Evolutionary conservation across 2,797 vertebrate species (phyloP), one percentile per base, ranked within the genome.

Genomic region (Crocidura indochinensis): DNA sequence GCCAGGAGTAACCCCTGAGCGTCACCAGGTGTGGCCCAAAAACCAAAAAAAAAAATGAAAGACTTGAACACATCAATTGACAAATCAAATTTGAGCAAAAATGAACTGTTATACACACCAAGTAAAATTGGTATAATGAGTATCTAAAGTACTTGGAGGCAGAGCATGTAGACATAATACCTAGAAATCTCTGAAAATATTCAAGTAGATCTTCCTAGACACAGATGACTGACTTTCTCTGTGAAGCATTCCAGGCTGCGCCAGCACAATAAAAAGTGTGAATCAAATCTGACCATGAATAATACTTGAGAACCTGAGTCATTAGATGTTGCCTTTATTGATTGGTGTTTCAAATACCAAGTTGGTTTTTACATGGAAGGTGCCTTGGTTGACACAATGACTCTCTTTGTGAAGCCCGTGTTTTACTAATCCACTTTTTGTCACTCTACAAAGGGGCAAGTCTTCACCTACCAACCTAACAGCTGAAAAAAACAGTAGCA

Each of bases 321-420:
- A 91, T 14, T 84, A 53, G 10, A 76, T 95, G 62, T 53, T 91
- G 91, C 12, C 62, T 92, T 88, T 95, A 60, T 20, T 7, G 22
- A 60, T 60, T 17, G 76, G 49, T 38, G 87, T 76, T 97, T 97
- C 91, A 92, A 92, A 96, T 62, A 91, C 2, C 95, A 97, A 97
- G 90, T 11, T 47, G 78, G 44, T 75, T 69, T 84, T 91, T 91
- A 56, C 65, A 91, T 12, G 87, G 53, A 94, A 92, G 24, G 44
- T 76, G 68, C 27, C 10, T 46, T 17, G 19, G 72, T 8, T 19
- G 67, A 87, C 51, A 94, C 49, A 87, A 93, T 65, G 17, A 19
- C 64, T 93, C 74, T 85, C 69, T 96, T 96, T 47, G 22, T 31
- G 75, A 94, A 94, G 62, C 26, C 90, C 17, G 1, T 95, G 92